Evolutionary conservation across 2,888 invertebrate species (phyloP).

Genomic region (Arrhopalites spinosus): DNA sequence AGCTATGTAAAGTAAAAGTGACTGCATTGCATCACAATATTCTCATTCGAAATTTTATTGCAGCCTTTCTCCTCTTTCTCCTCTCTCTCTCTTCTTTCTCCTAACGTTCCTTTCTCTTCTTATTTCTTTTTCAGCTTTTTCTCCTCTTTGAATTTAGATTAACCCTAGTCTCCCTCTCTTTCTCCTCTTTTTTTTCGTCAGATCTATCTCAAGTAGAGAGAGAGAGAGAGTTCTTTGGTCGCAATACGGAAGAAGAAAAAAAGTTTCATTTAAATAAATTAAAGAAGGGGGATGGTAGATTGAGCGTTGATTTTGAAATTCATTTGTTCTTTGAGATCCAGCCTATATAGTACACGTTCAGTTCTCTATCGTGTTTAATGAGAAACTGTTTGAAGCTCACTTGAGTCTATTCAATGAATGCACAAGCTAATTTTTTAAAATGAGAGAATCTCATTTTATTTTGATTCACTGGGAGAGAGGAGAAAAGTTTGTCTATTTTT

Average conservation of each 20-base stretch:
- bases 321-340: no score
- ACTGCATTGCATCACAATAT: constrained; percentile 33
- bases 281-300: no score
- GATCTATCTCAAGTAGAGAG: not conserved
- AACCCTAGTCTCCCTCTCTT: constrained; percentile 10
- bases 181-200: not conserved
- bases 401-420: no score
- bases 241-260: not conserved
- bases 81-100: constrained; percentile 14
- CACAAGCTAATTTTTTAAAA: no score
- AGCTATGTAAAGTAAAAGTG: constrained; percentile 2
- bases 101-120: not conserved
- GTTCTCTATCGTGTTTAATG: not conserved
- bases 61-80: constrained; percentile 11
- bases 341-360: no score
- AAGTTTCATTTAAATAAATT: not conserved
- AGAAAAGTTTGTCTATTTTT: not conserved
- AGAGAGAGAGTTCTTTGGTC: not conserved
- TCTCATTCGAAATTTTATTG: constrained; percentile 34
- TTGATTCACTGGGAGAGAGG: no score
- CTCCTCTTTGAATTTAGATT: constrained; percentile 35
- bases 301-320: no score
- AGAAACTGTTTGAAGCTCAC: not conserved
- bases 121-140: constrained; percentile 26
- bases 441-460: no score